Conservation (phyloP, 2,888 invertebrate genomes). For the Lasioglossum calceatum region DNA sequence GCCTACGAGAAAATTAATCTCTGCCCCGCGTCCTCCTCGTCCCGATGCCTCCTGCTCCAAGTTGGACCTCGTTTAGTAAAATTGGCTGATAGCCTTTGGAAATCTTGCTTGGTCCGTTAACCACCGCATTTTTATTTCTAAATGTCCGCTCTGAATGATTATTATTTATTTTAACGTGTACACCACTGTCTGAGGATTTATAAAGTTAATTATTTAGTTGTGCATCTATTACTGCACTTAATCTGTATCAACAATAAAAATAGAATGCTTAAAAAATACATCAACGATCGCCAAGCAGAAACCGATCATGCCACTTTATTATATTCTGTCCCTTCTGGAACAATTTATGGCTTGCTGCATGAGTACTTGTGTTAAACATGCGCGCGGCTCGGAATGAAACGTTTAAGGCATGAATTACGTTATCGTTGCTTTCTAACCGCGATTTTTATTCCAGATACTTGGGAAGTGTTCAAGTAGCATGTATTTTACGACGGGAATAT, state of each 20-base stretch:
- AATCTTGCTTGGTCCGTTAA: no score
- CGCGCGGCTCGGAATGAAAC: neutral
- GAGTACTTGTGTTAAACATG: neutral
- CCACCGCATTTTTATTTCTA: no score
- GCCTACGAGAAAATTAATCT: slow-evolving; percentile 13
- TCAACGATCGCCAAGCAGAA: neutral
- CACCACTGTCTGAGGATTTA: no score
- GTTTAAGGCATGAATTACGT: neutral
- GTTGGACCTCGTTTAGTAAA: neutral
- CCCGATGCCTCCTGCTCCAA: neutral
- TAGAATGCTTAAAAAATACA: neutral
- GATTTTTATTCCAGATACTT: neutral
- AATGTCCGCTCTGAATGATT: no score
- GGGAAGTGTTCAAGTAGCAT: neutral
- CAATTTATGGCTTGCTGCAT: neutral
- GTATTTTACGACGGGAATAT: neutral
- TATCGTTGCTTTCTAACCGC: slow-evolving; percentile 6
- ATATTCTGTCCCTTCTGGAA: neutral
- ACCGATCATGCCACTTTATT: neutral
- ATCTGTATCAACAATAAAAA: no score
- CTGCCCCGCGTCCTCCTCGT: neutral
- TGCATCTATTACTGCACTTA: no score
- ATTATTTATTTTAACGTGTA: no score
- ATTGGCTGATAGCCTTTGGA: neutral
- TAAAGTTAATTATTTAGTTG: no score